Conservation (phyloP, 2,888 invertebrate genomes). For the Protophormia terraenovae region DNA sequence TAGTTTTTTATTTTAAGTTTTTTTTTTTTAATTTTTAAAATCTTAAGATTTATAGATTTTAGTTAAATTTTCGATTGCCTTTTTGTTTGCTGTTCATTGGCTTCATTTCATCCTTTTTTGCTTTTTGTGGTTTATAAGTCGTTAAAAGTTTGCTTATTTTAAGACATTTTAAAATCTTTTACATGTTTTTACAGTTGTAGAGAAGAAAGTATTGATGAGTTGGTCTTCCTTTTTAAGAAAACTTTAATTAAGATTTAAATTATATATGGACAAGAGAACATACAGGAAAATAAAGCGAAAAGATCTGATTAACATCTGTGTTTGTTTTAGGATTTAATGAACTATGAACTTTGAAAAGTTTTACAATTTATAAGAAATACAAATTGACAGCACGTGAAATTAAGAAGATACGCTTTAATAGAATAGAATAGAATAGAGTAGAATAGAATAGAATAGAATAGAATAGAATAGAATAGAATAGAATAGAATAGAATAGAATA, state of each 20-base stretch:
- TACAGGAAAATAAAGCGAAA: conserved; percentile 4
- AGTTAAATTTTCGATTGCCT: conserved; percentile 53
- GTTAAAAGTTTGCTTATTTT: conserved; percentile 64
- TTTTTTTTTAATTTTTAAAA: conserved; percentile 20
- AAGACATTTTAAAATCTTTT: conserved; percentile 56
- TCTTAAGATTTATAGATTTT: conserved; percentile 66
- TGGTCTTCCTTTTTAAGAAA: conserved; percentile 55
- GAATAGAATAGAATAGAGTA: too few relatives aligned
- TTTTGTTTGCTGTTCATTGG: conserved; percentile 57
- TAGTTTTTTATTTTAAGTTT: conserved; percentile 71
- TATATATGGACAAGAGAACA: conserved; percentile 73
- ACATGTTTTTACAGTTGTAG: conserved; percentile 45
- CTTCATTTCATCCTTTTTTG: conserved; percentile 56
- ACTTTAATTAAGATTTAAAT: conserved; percentile 81
- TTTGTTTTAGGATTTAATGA: conserved; percentile 56
- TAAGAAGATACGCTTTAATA: too few relatives aligned
- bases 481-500: too few relatives aligned
- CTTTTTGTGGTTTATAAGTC: conserved; percentile 66
- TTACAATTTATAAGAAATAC: too few relatives aligned
- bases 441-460: too few relatives aligned
- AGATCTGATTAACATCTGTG: conserved; percentile 64
- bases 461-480: too few relatives aligned
- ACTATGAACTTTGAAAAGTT: conserved; percentile 48
- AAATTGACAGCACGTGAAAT: too few relatives aligned
- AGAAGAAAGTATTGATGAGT: conserved; percentile 18